Base-by-base conservation (phyloP, 2,888 invertebrate species). In the Carabus problematicus region DNA sequence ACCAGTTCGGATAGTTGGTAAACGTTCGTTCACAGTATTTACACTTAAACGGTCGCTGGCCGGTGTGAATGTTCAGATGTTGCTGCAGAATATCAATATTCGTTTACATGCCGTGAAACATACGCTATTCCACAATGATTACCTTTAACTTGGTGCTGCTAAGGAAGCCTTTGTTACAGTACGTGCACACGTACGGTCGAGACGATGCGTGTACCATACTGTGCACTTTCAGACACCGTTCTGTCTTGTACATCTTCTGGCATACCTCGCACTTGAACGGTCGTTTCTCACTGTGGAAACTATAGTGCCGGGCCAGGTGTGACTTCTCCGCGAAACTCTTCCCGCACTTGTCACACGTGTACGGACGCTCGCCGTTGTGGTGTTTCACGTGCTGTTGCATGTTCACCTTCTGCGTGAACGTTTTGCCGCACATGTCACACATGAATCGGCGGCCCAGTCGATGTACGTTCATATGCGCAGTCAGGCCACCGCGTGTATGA, bases 41-140 rank as follows among this genome's bases (percentile, higher is more conserved):
- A 76, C 88, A 88, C 54, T 82, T 82, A 78, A 84, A 86, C 0
- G 88, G 87, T 52, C 83, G 81, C 56, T 80, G 80, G 1, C 86
- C 86, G 0, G 85, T 85, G 75, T 88, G 88, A 9, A 85, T 82
- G 75, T 87, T 86, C 68, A 85, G 78, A 75, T 88, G 88, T 77
- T 87, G 85, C 75, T 83, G 75, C 6, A 85, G 76, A 71, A 70
- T n/a, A n/a, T n/a, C n/a, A n/a, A n/a, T n/a, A n/a, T n/a, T n/a
- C n/a, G n/a, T n/a, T n/a, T n/a, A n/a, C n/a, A n/a, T n/a, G n/a
- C n/a, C n/a, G n/a, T n/a, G n/a, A n/a, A n/a, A n/a, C n/a, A n/a
- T n/a, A n/a, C n/a, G n/a, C n/a, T n/a, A n/a, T n/a, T n/a, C n/a
- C n/a, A n/a, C n/a, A n/a, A 12, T 52, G 62, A 41, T 72, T 74